Base-by-base conservation (phyloP, 2,888 invertebrate genomes). In the Griposia aprilina region DNA sequence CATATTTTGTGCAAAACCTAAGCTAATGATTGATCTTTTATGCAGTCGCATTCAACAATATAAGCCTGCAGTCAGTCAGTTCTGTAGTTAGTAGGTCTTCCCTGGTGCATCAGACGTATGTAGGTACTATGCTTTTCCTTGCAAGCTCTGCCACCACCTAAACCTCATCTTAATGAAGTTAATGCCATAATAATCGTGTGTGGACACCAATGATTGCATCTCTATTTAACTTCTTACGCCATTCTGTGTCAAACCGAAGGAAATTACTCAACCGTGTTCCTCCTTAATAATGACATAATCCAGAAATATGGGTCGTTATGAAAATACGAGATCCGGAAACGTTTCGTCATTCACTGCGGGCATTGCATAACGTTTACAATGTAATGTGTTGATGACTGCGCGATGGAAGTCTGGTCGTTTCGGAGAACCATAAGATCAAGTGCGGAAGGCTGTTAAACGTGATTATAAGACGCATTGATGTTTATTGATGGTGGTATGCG, bases 401-500 rank as follows among this genome's bases (percentile, higher is more conserved):
- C 72, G 67, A 71, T 87, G 87, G 80, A 84, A 71, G 60, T 74
- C 82, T 82, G 88, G 76, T 74, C 48, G 77, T 87, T 91, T 90
- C 87, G 68, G 71, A 70, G 92, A 93, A 94, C 85, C 81, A 87
- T 88, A 88, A 83, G 82, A 78, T 78, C 82, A 74, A 86, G 82
- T 80, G 87, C 88, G 87, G 90, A 85, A 88, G 87, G 84, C 78
- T 84, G 89, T 90, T 88, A 91, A 92, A 89, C 86, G 85, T 84
- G 82, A 75, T 82, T 88, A 80, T 86, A 71, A 80, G n/a, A 62
- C 50, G 72, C 62, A 71, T 74, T 67, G 50, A 67, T 69, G 76
- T 55, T 17, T n/a, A 36, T 36, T 57, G 63, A 48, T 36, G 41
- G 45, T 74, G 41, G 57, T 69, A 80, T 60, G 60, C 57, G 50